These are phyloP conservation scores for Torymus texanus DNA, from an alignment of 2,888 invertebrate species.

Conservation along the genomic window DNA sequence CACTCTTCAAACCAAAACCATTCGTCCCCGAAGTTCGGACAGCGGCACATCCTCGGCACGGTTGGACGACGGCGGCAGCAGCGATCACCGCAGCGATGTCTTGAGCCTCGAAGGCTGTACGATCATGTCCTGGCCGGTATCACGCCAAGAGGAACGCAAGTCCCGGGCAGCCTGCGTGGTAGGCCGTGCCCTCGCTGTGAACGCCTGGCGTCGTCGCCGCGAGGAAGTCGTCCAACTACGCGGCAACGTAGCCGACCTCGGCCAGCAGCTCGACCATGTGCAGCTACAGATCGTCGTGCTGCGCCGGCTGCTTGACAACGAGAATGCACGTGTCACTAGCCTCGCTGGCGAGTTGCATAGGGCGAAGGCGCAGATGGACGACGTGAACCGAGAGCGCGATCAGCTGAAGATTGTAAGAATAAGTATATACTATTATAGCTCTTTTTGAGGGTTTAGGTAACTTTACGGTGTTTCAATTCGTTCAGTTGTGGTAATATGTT, in stretches of 20 bases:
- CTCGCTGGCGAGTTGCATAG: conserved; percentile 76
- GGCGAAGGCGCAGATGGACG: conserved; percentile 75
- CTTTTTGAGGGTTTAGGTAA: too few relatives aligned
- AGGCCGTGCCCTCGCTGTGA: conserved; percentile 76
- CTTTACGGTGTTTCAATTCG: too few relatives aligned
- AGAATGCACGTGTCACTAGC: conserved; percentile 77
- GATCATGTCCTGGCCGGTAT: not conserved
- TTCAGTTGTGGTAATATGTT: too few relatives aligned
- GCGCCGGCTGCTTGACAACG: conserved; percentile 78
- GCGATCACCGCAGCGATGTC: conserved; percentile 1
- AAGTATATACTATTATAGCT: too few relatives aligned
- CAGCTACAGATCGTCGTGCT: conserved; percentile 79
- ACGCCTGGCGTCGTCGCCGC: conserved; percentile 78
- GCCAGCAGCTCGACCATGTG: conserved; percentile 75
- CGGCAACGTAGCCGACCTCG: conserved; percentile 76
- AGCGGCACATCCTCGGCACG: conserved; percentile 24
- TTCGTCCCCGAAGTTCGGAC: conserved; percentile 22
- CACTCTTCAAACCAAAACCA: not conserved
- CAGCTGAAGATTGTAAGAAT: conserved; percentile 69
- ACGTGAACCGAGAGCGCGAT: conserved; percentile 75
- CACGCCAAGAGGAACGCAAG: not conserved
- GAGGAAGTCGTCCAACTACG: conserved; percentile 76
- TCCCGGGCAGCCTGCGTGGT: conserved; percentile 39
- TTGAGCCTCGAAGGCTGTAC: not conserved
- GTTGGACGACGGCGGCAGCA: conserved; percentile 13